Percentiles rank a stretch among this genome's conserved stretches.
Evolutionary conservation across 2,113 vertebrate genomes (phyloP).

Genomic region (Regulus satrapa): DNA sequence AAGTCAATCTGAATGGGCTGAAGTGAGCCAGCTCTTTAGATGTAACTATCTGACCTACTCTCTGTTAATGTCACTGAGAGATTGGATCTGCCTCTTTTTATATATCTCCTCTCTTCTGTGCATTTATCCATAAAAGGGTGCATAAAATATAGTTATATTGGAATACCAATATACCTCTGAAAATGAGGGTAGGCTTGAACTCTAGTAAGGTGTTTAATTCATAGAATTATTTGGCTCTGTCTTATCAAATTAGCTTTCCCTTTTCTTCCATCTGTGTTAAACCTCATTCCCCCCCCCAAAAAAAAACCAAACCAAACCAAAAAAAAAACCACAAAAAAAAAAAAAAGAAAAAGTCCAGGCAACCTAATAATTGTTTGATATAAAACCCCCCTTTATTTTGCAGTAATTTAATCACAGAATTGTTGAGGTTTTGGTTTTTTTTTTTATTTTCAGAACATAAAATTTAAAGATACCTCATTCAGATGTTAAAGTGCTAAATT

Average conservation of each 20-base stretch:
- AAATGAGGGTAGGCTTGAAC: background rate
- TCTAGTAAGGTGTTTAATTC: background rate
- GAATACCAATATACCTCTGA: background rate
- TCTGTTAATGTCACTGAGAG: background rate
- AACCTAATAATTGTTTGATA: background rate
- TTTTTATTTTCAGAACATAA: background rate
- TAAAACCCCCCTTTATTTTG: background rate
- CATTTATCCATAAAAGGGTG: background rate
- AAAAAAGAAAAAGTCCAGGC: background rate
- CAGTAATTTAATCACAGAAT: background rate
- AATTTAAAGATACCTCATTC: background rate
- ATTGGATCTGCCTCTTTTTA: background rate
- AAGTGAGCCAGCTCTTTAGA: background rate
- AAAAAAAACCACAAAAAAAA: background rate
- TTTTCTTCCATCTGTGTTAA: background rate
- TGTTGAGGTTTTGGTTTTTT: too few species aligned
- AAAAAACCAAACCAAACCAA: too few species aligned
- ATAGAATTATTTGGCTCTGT: background rate
- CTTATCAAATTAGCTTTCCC: background rate
- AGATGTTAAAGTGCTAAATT: background rate
- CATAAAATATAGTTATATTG: background rate
- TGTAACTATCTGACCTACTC: background rate
- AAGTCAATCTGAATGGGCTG: background rate
- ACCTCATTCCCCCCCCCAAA: fast-evolving
- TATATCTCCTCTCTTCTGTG: background rate